Base-by-base conservation (phyloP, 1,140 invertebrate genomes). In the Diorhabda carinulata region DNA sequence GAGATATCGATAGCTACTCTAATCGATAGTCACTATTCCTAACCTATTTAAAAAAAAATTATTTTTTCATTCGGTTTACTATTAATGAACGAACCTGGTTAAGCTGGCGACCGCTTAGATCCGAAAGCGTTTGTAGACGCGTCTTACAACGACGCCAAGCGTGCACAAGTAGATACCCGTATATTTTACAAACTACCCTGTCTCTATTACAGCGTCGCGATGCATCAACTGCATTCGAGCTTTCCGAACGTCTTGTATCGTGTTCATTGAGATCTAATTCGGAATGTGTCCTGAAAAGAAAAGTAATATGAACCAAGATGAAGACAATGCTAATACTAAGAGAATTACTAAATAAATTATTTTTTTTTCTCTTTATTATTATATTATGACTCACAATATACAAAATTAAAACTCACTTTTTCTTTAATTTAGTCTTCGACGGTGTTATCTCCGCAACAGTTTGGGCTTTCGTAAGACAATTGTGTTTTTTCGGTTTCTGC, bases 391-490 rank as follows among this genome's bases (percentile, higher is more conserved):
- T 56, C 52, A 7, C 6, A 56, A 56, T 56, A 56, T 56, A 7
- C 52, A 6, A 61, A 25, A 7, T 41, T 60, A 9, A 10, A 40
- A 52, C 64, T 43, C 56, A 71, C 70, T 65, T 71, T 59, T 52
- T 59, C 66, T 69, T 73, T 8, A 42, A n/a, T 25, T 63, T 67
- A 8, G 47, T 58, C 68, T 71, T 74, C 3, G 74, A 74, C 4
- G 74, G 74, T 0, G 71, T 74, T 25, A 76, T 76, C 66, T 76
- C 74, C 0, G 74, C 74, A 7, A 76, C 73, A 8, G 70, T 74
- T 44, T 70, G 67, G 6, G 73, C 57, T 47, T 76, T 76, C 41
- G 40, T 61, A 7, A 70, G 44, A 7, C 66, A 68, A 52, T 63
- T 66, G 57, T 67, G 66, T 41, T 40, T 68, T 25, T 69, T 66